Evolutionary conservation across 2,888 invertebrate species (phyloP).

Genomic region (Dryocosmus kuriphilus): DNA sequence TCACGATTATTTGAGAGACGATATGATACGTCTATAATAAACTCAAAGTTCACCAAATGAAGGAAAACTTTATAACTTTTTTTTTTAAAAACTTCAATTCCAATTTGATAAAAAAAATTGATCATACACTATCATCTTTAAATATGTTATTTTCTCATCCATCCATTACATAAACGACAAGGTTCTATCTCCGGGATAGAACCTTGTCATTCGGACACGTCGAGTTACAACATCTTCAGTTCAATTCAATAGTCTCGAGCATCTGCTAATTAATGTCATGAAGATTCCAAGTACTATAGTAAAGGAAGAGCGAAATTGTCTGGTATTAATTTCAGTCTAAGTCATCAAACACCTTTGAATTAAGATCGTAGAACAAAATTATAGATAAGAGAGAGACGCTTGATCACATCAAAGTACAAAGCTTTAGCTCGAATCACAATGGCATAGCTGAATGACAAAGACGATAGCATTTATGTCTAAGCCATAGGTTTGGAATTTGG

Average conservation of each 20-base stretch:
- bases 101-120: not conserved
- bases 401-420: conserved; percentile 31
- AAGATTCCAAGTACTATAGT: too few relatives aligned
- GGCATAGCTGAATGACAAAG: conserved; percentile 25
- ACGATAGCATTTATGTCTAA: conserved; percentile 1
- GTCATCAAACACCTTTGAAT: not conserved
- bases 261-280: too few relatives aligned
- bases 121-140: not conserved
- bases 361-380: not conserved
- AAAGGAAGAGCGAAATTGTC: not conserved
- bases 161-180: too few relatives aligned
- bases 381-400: not conserved
- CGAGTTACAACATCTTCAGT: too few relatives aligned
- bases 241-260: too few relatives aligned
- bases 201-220: too few relatives aligned
- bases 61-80: not conserved
- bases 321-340: not conserved
- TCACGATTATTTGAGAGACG: not conserved
- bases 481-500: conserved; percentile 31
- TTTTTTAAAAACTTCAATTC: not conserved
- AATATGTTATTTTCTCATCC: too few relatives aligned
- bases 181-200: too few relatives aligned
- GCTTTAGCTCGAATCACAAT: conserved; percentile 3
- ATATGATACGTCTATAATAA: not conserved
- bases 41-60: not conserved